phyloP scores from a whole-genome alignment of 2,113 vertebrate genomes.

The Sclerurus mexicanus region DNA sequence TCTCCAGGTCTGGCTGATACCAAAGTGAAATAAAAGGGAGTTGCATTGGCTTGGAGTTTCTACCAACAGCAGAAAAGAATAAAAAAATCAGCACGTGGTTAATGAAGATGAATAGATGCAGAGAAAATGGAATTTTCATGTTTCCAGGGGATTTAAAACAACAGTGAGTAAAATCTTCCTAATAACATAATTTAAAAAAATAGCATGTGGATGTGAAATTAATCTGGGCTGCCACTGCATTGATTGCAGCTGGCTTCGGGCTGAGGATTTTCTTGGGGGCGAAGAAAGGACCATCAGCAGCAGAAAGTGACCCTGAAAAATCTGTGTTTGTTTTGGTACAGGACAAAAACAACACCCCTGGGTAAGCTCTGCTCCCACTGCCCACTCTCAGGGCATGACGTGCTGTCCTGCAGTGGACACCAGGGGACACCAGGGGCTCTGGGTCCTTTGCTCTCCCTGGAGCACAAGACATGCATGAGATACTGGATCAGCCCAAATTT shows the following conservation, averaged over 20 bases:
- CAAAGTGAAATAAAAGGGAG: background rate
- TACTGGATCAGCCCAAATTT: background rate
- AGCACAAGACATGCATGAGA: accelerated
- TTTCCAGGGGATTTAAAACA: slow-evolving; percentile 47
- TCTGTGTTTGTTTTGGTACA: background rate
- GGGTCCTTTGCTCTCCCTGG: background rate
- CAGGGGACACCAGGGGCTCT: background rate
- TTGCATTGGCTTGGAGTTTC: background rate
- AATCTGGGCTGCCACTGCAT: background rate
- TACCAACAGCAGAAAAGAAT: background rate
- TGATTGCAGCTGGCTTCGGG: background rate
- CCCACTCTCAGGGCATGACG: too few relatives aligned
- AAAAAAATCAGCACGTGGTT: slow-evolving; percentile 16
- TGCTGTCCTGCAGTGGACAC: background rate
- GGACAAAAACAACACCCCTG: accelerated
- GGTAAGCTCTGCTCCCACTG: background rate
- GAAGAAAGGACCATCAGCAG: background rate
- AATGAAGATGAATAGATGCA: slow-evolving; percentile 42
- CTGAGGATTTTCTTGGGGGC: background rate
- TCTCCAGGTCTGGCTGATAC: background rate
- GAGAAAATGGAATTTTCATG: slow-evolving; percentile 15
- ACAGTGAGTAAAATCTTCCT: slow-evolving; percentile 13
- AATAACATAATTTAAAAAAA: slow-evolving; percentile 39
- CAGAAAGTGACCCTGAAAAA: background rate
- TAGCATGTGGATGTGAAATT: background rate